Base-by-base conservation (phyloP, 2,113 vertebrate genomes). In the Melanerpes formicivorus region DNA sequence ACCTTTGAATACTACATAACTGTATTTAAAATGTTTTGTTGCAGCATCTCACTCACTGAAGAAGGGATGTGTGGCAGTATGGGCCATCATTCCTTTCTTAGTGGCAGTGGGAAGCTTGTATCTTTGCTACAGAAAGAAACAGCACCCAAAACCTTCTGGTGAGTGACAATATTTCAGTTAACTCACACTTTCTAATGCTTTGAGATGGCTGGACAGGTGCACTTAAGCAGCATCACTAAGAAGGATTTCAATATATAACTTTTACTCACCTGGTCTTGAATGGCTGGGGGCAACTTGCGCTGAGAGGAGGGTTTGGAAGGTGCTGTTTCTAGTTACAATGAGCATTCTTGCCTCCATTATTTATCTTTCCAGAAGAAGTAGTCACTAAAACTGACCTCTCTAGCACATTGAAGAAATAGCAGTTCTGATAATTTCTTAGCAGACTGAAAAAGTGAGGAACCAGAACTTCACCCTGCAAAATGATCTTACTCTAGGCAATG, bases 41-140 rank as follows among this genome's bases (percentile, higher is more conserved):
- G 27, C 92, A 95, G 88, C 64, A 67, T 30, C 54, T 71, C 25
- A n/a, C 14, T 71, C 58, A 15, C 15, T 11, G 17, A 50, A 81
- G 42, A 62, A 22, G 27, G 34, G 29, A 12, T 9, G 29, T 37
- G 44, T 66, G 66, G 37, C 42, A 78, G 18, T 59, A 58, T 59
- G 87, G 25, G 15, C 26, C 25, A 4, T 91, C 40, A 3, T 96
- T 77, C 88, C 89, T 26, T 59, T 88, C 46, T 17, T 78, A 34
- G 29, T 11, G 30, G 42, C 70, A 48, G 8, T 14, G 12, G 87
- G 79, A 83, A 65, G 59, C 42, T 75, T 86, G 7, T 80, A 15
- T 34, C 23, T 93, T 56, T 87, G 42, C 72, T 93, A 30, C 79
- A 91, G 15, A 64, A 92, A 32, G 82, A 88, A 90, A 55, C 29